Base-by-base conservation (phyloP, 2,797 vertebrate species). In the Hoplostethus mediterraneus region DNA sequence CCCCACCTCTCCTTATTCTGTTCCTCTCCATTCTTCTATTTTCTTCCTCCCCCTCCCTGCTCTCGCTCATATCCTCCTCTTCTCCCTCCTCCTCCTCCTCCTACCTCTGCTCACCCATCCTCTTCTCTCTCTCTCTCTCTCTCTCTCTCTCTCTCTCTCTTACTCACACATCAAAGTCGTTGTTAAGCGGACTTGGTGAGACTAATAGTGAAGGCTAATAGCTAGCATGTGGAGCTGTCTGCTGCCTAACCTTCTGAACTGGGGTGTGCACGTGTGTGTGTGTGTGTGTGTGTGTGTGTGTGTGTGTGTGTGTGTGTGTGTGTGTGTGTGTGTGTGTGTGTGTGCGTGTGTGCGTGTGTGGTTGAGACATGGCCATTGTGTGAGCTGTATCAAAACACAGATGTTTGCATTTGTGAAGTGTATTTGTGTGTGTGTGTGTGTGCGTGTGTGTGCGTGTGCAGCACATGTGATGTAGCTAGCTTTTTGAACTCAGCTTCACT, bases 161-260 rank as follows among this genome's bases (percentile, higher is more conserved):
- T 52, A 31, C 42, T 60, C 14, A 31, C 58, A 84, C 76, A 83
- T 84, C 85, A 89, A 90, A 89, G 84, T 60, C 65, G 75, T 82
- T 81, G 88, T 84, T 87, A 89, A 74, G 82, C 85, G 81, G 79
- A 67, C 77, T 80, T 75, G 67, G 67, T 81, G 71, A 85, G 83
- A 80, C 80, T 71, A 81, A 87, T 75, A 82, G 83, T 80, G 87
- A 90, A 88, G 71, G 73, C 75, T 85, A 79, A 89, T 79, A 57
- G 83, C 60, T 67, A 71, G 79, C 83, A 86, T 57, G 83, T 89
- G 80, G 55, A 85, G 80, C 67, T 63, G 65, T 59, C 42, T 56
- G 57, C 58, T 52, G 64, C 54, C 61, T 68, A 65, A 75, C 61
- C 75, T 68, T 45, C 52, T 76, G 65, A 59, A 61, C 71, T 63